Conservation (phyloP, 2,888 invertebrate species). For the Eilema griseolum region DNA sequence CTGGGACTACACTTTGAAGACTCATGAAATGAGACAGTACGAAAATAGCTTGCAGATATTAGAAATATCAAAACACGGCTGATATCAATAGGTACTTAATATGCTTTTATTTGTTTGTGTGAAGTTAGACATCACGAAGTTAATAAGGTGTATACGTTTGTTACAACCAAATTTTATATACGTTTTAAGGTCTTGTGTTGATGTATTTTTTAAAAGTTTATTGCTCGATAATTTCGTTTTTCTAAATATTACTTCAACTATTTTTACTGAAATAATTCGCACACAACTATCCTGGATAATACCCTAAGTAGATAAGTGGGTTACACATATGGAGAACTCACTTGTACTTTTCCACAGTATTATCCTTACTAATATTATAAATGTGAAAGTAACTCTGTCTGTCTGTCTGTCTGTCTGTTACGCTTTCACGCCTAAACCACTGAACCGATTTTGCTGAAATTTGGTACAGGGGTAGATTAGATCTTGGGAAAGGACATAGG, state of each 20-base stretch:
- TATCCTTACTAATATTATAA: too few relatives aligned
- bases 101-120: conserved; percentile 4
- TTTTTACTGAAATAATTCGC: not conserved
- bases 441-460: too few relatives aligned
- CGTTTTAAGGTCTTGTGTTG: not conserved
- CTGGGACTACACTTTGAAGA: conserved; percentile 70
- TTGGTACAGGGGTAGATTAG: too few relatives aligned
- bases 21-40: conserved; percentile 66
- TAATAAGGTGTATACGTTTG: not conserved
- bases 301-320: too few relatives aligned
- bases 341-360: too few relatives aligned
- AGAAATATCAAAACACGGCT: conserved; percentile 51
- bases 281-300: not conserved
- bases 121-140: not conserved
- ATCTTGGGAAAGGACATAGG: too few relatives aligned
- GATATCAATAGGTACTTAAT: conserved; percentile 28
- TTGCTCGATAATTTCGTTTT: not conserved
- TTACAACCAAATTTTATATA: not conserved
- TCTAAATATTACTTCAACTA: not conserved
- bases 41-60: conserved; percentile 65
- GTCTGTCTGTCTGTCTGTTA: too few relatives aligned
- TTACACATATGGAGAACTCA: too few relatives aligned
- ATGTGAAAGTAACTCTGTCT: too few relatives aligned
- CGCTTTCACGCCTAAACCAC: too few relatives aligned
- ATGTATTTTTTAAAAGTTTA: not conserved